Evolutionary conservation across 2,113 vertebrate genomes (phyloP), one percentile per base, ranked within the genome.

Genomic region (Maylandia zebra): DNA sequence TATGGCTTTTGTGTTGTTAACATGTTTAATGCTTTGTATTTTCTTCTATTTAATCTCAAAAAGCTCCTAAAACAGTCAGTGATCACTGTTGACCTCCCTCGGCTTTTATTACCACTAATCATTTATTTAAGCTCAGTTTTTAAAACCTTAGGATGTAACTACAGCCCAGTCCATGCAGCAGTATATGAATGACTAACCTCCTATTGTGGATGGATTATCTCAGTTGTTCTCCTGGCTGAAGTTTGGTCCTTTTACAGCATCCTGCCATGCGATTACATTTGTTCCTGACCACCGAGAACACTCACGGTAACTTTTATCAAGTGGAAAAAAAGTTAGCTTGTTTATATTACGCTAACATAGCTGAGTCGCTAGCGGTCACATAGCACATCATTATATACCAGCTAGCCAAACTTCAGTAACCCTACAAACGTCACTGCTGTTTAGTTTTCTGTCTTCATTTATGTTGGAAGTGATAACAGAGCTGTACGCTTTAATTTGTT

Each of bases 281-380:
- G 19, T 53, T 2, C 50, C 50, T 10, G 50, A 53, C 50, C 19
- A 53, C 19, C 8, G 19, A 53, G 50, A 53, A 53, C 50, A 10
- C 36, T 38, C 1, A 38, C 2, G 38, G 11, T 11, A 41, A 41
- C 38, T 41, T 41, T 41, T 41, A 41, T 11, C 4, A 4, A 41
- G 38, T 41, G 38, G 0, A 0, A 41, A 41, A 41, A 41, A 11
- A 38, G 38, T 38, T 38, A 38, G 10, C 36, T 38, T 38, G 1
- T 38, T 10, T 38, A 38, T 38, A 10, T 41, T 11, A 41, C 11
- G 10, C 38, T 41, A 41, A 38, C 38, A 38, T 38, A 38, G 38
- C 10, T 38, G 38, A 11, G 38, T 41, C 38, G 10, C 38, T 41
- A 41, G 38, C 1, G 10, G 38, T 41, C 38, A 41, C 38, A 0